phyloP scores from a whole-genome alignment of 2,888 invertebrate genomes.

The Cosmia trapezina region DNA sequence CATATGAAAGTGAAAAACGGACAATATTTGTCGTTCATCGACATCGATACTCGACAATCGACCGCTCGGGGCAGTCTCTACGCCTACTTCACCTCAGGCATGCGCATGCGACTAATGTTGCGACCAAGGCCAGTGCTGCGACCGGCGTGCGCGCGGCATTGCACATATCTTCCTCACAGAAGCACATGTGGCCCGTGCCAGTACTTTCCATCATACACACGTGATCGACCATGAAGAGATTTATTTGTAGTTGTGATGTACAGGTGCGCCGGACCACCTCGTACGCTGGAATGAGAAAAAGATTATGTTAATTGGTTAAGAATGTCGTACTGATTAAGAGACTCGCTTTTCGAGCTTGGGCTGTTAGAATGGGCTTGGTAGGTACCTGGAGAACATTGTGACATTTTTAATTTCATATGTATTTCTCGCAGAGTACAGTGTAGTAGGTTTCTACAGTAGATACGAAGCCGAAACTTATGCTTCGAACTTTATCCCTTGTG shows the following conservation, averaged over 20 bases:
- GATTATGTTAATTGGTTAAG: not conserved
- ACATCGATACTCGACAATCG: constrained; percentile 68
- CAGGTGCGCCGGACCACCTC: constrained; percentile 97
- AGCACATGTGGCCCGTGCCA: constrained; percentile 99
- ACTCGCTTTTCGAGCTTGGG: not conserved
- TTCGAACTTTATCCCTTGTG: not conserved
- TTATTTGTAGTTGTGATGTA: constrained; percentile 98
- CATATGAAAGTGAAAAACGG: constrained; percentile 60
- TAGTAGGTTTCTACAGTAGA: not conserved
- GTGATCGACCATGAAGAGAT: constrained; percentile 99
- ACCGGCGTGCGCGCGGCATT: constrained; percentile 88
- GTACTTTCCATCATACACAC: constrained; percentile 99
- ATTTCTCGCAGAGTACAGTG: not conserved
- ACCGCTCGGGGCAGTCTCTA: constrained; percentile 76
- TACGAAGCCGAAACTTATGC: not conserved
- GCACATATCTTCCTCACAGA: constrained; percentile 99
- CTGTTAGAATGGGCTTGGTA: not conserved
- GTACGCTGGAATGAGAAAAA: constrained; percentile 92
- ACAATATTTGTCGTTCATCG: constrained; percentile 53
- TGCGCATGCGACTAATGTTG: constrained; percentile 87
- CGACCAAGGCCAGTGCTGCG: constrained; percentile 75
- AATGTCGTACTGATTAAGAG: not conserved
- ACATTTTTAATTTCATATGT: not conserved
- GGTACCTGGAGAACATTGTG: not conserved
- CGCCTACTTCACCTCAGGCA: constrained; percentile 87